These are phyloP conservation scores for Colletes latitarsis DNA, from an alignment of 1,140 invertebrate genomes.

Conservation along the genomic window DNA sequence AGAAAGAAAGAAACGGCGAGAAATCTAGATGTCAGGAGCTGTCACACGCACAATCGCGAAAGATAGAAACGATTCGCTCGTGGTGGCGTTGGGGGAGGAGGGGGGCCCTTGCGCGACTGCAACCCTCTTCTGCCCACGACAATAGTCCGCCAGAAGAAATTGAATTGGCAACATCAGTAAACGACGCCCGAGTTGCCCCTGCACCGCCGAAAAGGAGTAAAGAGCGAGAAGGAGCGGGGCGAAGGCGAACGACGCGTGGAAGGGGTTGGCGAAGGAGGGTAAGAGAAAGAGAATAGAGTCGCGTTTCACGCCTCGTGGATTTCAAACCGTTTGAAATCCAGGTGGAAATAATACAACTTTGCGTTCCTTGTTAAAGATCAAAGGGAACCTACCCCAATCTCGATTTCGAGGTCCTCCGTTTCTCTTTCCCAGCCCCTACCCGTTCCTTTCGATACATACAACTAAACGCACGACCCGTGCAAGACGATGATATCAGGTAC, in stretches of 20 bases:
- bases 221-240: slow-evolving; percentile 11
- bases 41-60: slow-evolving; percentile 45
- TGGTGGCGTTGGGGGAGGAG: no score
- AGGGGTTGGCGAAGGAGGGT: slow-evolving; percentile 37
- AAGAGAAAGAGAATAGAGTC: slow-evolving; percentile 63
- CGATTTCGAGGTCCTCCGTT: slow-evolving; percentile 56
- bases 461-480: slow-evolving; percentile 16
- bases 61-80: slow-evolving; percentile 46
- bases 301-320: slow-evolving; percentile 76
- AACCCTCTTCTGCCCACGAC: slow-evolving; percentile 30
- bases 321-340: slow-evolving; percentile 76
- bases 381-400: slow-evolving; percentile 74
- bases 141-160: slow-evolving; percentile 46
- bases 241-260: neutral
- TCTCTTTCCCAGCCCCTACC: slow-evolving; percentile 16
- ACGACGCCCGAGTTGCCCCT: slow-evolving; percentile 27
- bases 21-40: slow-evolving; percentile 32
- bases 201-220: slow-evolving; percentile 50
- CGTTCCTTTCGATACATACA: slow-evolving; percentile 4
- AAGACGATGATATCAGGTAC: slow-evolving; percentile 19
- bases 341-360: slow-evolving; percentile 80
- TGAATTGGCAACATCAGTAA: slow-evolving; percentile 68
- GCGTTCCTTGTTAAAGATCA: slow-evolving; percentile 77
- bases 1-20: neutral
- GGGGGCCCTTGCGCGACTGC: slow-evolving; percentile 32